Percentiles rank a stretch among this genome's conserved stretches.
phyloP scores from a whole-genome alignment of 2,797 vertebrate genomes.

The Xenentodon cancila region DNA sequence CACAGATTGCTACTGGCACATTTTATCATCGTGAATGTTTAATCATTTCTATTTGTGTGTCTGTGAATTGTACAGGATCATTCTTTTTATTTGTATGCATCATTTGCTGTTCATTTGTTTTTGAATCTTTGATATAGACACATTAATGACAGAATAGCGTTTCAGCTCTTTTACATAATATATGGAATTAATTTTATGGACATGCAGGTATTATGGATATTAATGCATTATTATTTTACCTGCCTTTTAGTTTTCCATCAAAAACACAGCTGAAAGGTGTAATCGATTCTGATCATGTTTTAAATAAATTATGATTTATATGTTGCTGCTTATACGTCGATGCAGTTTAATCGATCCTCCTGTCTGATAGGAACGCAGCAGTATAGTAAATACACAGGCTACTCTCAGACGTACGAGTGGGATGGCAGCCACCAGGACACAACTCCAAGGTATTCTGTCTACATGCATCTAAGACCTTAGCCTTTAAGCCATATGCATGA shows the following conservation, averaged over 20 bases:
- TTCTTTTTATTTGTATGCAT: no score
- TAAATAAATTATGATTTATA: background rate
- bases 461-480: background rate
- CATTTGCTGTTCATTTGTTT: no score
- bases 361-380: conserved; percentile 86
- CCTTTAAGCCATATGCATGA: background rate
- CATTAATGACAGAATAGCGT: no score
- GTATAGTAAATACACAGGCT: conserved; percentile 77
- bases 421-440: conserved; percentile 61
- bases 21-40: background rate
- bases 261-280: background rate
- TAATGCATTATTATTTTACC: background rate
- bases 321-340: background rate
- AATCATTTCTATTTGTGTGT: no score
- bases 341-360: background rate
- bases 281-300: conserved; percentile 10
- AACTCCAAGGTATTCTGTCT: conserved; percentile 62
- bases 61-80: no score
- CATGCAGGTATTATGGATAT: no score
- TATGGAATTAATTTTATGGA: no score
- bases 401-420: conserved; percentile 76
- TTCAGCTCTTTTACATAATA: no score
- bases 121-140: no score
- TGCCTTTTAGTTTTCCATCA: background rate
- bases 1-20: conserved; percentile 6